Evolutionary conservation across 2,797 vertebrate species (phyloP).

Genomic region (Tokudaia tokunoshimensis): DNA sequence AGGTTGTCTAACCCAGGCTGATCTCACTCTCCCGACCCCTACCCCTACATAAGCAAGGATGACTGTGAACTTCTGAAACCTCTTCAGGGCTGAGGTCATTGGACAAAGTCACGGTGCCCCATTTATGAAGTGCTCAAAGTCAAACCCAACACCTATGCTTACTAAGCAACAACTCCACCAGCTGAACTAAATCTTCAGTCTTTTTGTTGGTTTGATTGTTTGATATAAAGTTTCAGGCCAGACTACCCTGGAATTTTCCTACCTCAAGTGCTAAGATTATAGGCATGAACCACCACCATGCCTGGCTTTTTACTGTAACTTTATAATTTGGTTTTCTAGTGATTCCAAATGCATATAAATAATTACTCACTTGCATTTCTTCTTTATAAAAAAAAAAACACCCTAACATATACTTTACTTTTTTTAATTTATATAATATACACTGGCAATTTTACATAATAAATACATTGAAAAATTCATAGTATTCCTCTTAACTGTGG

Average conservation of each 20-base stretch:
- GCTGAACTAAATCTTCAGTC: not conserved
- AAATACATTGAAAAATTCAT: constrained; percentile 11
- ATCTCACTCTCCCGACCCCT: not conserved
- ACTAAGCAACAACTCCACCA: not conserved
- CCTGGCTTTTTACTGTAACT: not conserved
- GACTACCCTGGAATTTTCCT: not conserved
- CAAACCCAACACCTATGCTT: not conserved
- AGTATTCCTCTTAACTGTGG: not conserved
- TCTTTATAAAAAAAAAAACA: constrained; percentile 42
- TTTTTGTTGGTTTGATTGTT: not conserved
- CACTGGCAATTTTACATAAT: constrained; percentile 32
- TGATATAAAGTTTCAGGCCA: not conserved
- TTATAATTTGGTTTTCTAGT: constrained; percentile 43
- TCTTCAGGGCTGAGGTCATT: not conserved
- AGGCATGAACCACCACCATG: not conserved
- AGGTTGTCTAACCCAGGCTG: not conserved
- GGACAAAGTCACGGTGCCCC: not conserved
- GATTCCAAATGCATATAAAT: constrained; percentile 9
- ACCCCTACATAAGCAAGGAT: not conserved
- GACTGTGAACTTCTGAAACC: not conserved
- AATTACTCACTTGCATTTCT: constrained; percentile 14
- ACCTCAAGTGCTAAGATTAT: not conserved
- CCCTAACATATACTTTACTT: not conserved
- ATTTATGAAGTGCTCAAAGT: not conserved
- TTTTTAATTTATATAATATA: constrained; percentile 46